Base-by-base conservation (phyloP, 2,888 invertebrate genomes). In the Panzeria rudis region DNA sequence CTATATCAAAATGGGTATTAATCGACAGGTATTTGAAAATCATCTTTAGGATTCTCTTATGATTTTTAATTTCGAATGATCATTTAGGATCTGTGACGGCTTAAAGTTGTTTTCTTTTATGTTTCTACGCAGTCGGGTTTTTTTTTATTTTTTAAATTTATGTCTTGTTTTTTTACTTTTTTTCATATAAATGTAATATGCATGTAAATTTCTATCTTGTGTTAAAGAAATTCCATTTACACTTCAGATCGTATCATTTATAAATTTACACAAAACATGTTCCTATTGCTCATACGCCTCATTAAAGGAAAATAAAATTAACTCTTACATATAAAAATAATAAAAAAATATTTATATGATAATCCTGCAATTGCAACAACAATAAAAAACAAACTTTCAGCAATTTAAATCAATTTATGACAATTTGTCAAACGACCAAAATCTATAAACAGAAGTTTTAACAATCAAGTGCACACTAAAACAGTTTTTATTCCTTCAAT, bases 321-420 rank as follows among this genome's bases (percentile, higher is more conserved):
- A 50, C 3, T n/a, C 13, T 15, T 20, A 3, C 13, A 56, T 20
- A 41, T 17, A 59, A 11, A 15, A 50, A 17, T 2, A 61, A 50
- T 9, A 73, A 15, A 41, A 69, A 9, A 23, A 29, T 20, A 13
- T 11, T 38, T 73, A 3, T 29, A 29, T 59, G 69, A 71, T 64
- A 66, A 66, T 83, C 66, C 47, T 38, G 25, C 25, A 44, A 56
- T n/a, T 32, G 41, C 41, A 78, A 61, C 4, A 75, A 69, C 59
- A 69, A 84, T 47, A 79, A 50, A 64, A 64, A 41, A 4, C 44
- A 25, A 72, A 61, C 38, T 50, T 52, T 15, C 52, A 62, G 72
- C 44, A 69, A 75, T 82, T 85, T 75, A 78, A 85, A 82, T 82
- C 85, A 85, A 85, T 85, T 82, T 81, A 78, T 78, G 73, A 71